Base-by-base conservation (phyloP, 2,113 vertebrate species). In the Climacteris rufus region DNA sequence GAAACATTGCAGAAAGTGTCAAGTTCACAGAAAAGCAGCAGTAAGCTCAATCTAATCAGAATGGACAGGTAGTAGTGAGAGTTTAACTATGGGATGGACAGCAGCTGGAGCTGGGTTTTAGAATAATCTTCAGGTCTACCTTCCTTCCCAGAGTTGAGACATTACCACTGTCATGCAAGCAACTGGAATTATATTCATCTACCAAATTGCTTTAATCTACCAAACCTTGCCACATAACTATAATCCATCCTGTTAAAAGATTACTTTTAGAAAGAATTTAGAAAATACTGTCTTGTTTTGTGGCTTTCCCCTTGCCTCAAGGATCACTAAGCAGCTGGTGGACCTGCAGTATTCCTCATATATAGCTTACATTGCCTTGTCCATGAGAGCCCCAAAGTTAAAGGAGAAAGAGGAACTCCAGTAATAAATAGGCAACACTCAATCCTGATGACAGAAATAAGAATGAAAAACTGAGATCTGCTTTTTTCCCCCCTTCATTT, bases 231-330 rank as follows among this genome's bases (percentile, higher is more conserved):
- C 84, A 87, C 37, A 33, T 74, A 76, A 39, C 92, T 87, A 61
- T 78, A 93, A 93, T 65, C 78, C 61, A 83, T 90, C 77, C 78
- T 88, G 71, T 83, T 94, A 80, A 89, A 97, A 94, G 68, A 24
- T 71, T 47, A 80, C n/a, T 64, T 96, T 78, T 81, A 86, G 83
- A 96, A 96, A 93, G 76, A 13, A 8, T 39, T 89, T 52, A 84
- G 70, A 78, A 89, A 91, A 89, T 25, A 56, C 2, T 12, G 10
- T 49, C 61, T 27, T 47, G 23, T 33, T 83, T 45, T 44, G 13
- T 8, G 56, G 5, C 57, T 88, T 71, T 64, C 35, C 16, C 35
- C 28, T 13, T 10, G 2, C 19, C 35, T 42, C 39, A 47, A 54
- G 13, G 44, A 40, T 25, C 53, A 45, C 7, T 35, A 21, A 78